Evolutionary conservation across 2,113 vertebrate species (phyloP).

Genomic region (Gymnogyps californianus): DNA sequence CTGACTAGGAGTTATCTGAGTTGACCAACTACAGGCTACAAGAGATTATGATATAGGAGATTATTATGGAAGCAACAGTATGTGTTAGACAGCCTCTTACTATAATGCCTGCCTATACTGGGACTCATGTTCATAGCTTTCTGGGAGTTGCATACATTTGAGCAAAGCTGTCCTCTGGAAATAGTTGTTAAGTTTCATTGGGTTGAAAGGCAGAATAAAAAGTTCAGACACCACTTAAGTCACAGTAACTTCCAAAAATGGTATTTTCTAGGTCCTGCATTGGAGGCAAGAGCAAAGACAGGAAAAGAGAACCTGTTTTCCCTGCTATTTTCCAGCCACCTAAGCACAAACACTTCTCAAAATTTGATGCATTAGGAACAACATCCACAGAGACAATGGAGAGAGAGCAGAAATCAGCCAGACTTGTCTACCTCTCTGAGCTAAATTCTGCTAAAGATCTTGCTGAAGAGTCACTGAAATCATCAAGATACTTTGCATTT

Average conservation of each 20-base stretch:
- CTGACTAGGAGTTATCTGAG: neutral
- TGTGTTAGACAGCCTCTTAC: neutral
- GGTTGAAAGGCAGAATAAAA: neutral
- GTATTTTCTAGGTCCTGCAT: neutral
- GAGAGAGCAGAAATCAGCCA: neutral
- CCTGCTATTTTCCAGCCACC: neutral
- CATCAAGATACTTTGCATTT: neutral
- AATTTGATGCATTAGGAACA: neutral
- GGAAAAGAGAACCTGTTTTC: neutral
- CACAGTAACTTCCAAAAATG: neutral
- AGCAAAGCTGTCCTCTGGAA: neutral
- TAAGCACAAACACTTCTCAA: fast-evolving
- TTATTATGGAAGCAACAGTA: neutral
- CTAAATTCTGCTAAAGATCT: neutral
- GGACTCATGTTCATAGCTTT: neutral
- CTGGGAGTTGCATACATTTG: neutral
- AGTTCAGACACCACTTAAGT: neutral
- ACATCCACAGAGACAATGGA: neutral
- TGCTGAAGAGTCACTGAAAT: neutral
- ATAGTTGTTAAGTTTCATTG: neutral
- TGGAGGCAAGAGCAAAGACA: neutral
- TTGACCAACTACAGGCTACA: too few species aligned
- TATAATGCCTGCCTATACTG: neutral
- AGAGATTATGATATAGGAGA: neutral
- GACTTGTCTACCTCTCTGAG: neutral